Percentiles rank a stretch among this genome's conserved stretches.
phyloP scores from a whole-genome alignment of 2,797 vertebrate species.

The Balearica regulorum region DNA sequence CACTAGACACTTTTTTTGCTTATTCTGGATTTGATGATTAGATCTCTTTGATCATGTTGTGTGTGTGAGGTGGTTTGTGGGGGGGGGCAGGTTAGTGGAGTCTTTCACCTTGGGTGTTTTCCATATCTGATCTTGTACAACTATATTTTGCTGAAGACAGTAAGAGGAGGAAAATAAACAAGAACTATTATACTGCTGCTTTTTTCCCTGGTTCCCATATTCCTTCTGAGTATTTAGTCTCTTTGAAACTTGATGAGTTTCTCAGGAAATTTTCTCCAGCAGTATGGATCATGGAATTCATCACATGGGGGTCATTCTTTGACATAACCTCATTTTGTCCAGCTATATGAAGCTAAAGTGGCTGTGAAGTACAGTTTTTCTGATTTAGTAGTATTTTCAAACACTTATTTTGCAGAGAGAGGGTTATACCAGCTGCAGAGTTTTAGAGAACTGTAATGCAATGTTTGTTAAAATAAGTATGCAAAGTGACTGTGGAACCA shows the following conservation, averaged over 20 bases:
- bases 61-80: background rate
- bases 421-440: background rate
- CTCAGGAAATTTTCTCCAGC: background rate
- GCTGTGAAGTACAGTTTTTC: background rate
- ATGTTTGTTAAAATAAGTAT: background rate
- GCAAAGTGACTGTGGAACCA: background rate
- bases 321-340: background rate
- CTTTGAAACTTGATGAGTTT: background rate
- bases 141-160: background rate
- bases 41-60: background rate
- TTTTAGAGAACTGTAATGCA: background rate
- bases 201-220: background rate
- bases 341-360: background rate
- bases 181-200: background rate
- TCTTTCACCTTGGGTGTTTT: background rate
- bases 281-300: background rate
- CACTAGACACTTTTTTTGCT: background rate
- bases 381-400: background rate
- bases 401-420: background rate
- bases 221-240: background rate
- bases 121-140: background rate
- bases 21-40: background rate
- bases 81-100: background rate
- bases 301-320: background rate
- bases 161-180: background rate